phyloP scores from a whole-genome alignment of 2,113 vertebrate genomes.

The Xiphophorus couchianus region DNA sequence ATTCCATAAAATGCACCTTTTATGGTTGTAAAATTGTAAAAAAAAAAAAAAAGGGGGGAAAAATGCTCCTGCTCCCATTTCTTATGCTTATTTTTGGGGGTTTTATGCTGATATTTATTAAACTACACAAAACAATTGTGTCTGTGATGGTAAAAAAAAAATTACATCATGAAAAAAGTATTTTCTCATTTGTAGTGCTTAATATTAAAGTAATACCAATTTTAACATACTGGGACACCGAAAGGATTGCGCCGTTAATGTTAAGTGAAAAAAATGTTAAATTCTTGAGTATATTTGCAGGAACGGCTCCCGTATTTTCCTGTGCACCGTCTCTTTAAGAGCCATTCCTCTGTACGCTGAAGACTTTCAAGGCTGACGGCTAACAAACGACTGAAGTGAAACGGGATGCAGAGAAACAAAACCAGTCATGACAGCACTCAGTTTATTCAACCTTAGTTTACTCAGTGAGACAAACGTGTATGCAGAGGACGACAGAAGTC shows the following conservation, averaged over 20 bases:
- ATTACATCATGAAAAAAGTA: not conserved
- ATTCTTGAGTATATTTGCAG: not conserved
- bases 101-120: no score
- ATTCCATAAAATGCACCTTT: no score
- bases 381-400: not conserved
- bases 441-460: constrained; percentile 19
- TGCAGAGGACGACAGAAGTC: constrained; percentile 35
- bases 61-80: no score
- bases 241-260: not conserved
- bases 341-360: no score
- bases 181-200: not conserved
- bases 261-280: not conserved
- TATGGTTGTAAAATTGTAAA: no score
- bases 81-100: no score
- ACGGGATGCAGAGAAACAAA: not conserved
- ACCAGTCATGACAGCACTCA: constrained; percentile 13
- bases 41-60: no score
- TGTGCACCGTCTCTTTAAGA: no score
- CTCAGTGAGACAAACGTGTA: constrained; percentile 1
- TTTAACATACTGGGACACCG: not conserved
- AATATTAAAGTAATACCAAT: not conserved
- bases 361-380: no score
- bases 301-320: no score
- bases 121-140: no score
- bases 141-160: not conserved